phyloP scores from a whole-genome alignment of 2,113 vertebrate species.

The Ginglymostoma cirratum region DNA sequence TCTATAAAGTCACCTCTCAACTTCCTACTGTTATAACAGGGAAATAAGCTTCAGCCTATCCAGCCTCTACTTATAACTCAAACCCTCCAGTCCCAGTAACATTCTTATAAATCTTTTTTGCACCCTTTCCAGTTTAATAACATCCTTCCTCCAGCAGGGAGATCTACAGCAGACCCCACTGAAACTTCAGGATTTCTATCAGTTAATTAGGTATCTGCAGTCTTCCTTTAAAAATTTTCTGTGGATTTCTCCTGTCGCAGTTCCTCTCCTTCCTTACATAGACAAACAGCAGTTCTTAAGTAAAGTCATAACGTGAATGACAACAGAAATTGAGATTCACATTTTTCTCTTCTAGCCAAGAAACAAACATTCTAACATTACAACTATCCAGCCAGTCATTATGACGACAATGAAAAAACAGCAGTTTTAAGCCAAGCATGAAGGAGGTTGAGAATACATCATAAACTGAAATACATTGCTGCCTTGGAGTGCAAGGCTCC shows the following conservation, averaged over 20 bases:
- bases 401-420: background rate
- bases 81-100: no score
- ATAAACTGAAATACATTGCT: background rate
- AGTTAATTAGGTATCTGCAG: background rate
- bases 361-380: background rate
- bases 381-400: background rate
- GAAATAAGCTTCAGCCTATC: no score
- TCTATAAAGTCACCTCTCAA: no score
- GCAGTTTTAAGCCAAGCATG: background rate
- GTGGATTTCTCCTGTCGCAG: background rate
- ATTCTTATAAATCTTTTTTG: no score
- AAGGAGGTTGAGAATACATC: background rate
- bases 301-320: background rate
- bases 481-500: background rate
- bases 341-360: background rate
- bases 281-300: background rate
- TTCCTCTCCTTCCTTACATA: background rate
- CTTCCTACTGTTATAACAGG: no score
- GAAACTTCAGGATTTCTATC: background rate
- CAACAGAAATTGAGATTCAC: background rate
- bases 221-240: background rate
- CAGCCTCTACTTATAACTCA: no score
- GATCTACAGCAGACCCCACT: background rate
- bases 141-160: no score
- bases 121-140: no score